These are phyloP conservation scores for Argya squamiceps DNA, from an alignment of 2,797 vertebrate species.

Conservation along the genomic window DNA sequence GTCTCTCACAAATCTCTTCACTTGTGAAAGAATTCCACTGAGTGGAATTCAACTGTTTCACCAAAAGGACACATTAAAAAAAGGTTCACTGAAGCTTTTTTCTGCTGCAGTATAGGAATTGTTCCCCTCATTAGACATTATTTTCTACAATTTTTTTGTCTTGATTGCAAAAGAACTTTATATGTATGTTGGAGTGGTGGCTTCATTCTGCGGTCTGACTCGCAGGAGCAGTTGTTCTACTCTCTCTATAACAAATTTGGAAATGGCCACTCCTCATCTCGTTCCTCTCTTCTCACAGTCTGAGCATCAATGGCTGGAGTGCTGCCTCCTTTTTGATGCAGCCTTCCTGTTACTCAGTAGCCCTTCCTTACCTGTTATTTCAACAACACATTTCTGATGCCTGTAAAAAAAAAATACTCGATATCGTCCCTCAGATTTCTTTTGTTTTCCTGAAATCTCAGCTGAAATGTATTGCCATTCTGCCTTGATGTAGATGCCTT, in stretches of 20 bases:
- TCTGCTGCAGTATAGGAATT: background rate
- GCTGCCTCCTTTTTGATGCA: background rate
- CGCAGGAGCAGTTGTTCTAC: background rate
- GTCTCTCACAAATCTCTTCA: background rate
- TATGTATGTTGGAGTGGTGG: background rate
- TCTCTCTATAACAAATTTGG: background rate
- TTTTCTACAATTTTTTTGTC: background rate
- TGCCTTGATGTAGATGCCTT: background rate
- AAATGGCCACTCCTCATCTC: background rate
- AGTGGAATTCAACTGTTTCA: background rate
- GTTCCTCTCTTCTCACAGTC: background rate
- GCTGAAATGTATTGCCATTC: background rate
- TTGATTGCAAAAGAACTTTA: background rate
- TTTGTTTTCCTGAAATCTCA: background rate
- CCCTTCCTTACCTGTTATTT: background rate
- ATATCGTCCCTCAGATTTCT: background rate
- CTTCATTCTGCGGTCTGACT: background rate
- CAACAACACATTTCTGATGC: background rate
- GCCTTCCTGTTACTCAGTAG: background rate
- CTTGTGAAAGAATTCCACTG: background rate
- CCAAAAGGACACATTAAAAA: background rate
- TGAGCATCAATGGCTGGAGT: background rate
- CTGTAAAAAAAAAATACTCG: background rate
- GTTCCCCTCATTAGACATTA: background rate
- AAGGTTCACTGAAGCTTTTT: background rate